phyloP scores from a whole-genome alignment of 1,140 invertebrate species.

The Drosophila melanica region DNA sequence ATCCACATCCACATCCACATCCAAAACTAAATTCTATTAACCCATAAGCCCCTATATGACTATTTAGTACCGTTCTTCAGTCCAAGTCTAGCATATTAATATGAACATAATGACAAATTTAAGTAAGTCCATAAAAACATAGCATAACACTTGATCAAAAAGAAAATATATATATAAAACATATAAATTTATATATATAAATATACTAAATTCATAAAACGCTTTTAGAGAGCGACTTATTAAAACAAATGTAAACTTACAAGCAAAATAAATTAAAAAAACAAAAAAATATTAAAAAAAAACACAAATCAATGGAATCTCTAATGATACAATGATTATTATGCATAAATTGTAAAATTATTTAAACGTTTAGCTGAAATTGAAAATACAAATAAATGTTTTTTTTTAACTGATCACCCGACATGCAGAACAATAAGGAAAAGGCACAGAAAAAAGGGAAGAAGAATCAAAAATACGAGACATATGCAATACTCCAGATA shows the following conservation, averaged over 20 bases:
- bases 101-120: conserved; percentile 16
- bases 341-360: conserved; percentile 63
- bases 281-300: conserved; percentile 16
- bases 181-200: not conserved
- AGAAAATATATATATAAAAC: conserved; percentile 2
- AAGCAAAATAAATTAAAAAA: conserved; percentile 54
- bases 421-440: conserved; percentile 31
- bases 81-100: conserved; percentile 45
- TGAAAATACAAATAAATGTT: conserved; percentile 61
- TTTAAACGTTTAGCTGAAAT: conserved; percentile 76
- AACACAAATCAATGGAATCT: conserved; percentile 17
- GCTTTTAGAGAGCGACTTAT: conserved; percentile 70
- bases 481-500: conserved; percentile 23
- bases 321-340: conserved; percentile 28
- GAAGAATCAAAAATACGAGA: not conserved
- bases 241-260: no score
- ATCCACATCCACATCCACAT: not conserved
- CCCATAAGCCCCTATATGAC: conserved; percentile 14
- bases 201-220: conserved; percentile 24
- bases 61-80: conserved; percentile 47
- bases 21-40: not conserved
- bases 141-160: conserved; percentile 20
- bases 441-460: conserved; percentile 12
- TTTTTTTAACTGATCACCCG: conserved; percentile 41
- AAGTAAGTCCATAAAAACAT: conserved; percentile 17